Conservation (phyloP, 2,797 vertebrate genomes). For the Notolepis coatsorum region DNA sequence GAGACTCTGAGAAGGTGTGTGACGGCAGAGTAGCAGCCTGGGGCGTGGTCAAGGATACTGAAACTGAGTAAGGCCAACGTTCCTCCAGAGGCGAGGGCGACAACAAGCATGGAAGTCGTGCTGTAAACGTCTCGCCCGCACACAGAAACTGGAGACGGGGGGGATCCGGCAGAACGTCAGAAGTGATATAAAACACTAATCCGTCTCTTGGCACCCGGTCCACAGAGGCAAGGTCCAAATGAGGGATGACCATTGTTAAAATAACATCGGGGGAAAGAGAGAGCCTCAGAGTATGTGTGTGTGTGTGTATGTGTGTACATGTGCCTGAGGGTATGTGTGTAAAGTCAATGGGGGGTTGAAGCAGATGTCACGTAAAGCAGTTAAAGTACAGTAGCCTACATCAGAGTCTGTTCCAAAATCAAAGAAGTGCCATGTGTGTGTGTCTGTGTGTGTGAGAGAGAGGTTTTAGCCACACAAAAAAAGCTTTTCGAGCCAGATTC, state of each 20-base stretch:
- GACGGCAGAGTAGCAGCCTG: too few species aligned
- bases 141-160: conserved; percentile 66
- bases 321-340: neutral
- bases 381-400: conserved; percentile 63
- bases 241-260: conserved; percentile 74
- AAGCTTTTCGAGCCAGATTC: conserved; percentile 23
- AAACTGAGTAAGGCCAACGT: conserved; percentile 39
- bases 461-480: conserved; percentile 35
- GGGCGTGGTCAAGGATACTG: neutral
- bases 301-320: conserved; percentile 37
- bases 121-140: conserved; percentile 61
- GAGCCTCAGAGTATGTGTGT: conserved; percentile 16
- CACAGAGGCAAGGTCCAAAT: conserved; percentile 46
- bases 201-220: conserved; percentile 69
- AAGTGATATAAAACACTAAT: conserved; percentile 83
- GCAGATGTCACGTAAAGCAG: conserved; percentile 76
- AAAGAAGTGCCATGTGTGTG: conserved; percentile 43
- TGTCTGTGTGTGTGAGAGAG: conserved; percentile 25
- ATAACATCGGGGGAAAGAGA: conserved; percentile 70
- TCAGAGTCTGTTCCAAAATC: conserved; percentile 63
- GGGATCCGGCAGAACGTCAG: conserved; percentile 71
- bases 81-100: conserved; percentile 51
- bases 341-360: conserved; percentile 62
- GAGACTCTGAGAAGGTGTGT: neutral
- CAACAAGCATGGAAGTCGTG: conserved; percentile 59